Conservation (phyloP, 92 coral and sea anemone genomes). For the Ricordea florida region DNA sequence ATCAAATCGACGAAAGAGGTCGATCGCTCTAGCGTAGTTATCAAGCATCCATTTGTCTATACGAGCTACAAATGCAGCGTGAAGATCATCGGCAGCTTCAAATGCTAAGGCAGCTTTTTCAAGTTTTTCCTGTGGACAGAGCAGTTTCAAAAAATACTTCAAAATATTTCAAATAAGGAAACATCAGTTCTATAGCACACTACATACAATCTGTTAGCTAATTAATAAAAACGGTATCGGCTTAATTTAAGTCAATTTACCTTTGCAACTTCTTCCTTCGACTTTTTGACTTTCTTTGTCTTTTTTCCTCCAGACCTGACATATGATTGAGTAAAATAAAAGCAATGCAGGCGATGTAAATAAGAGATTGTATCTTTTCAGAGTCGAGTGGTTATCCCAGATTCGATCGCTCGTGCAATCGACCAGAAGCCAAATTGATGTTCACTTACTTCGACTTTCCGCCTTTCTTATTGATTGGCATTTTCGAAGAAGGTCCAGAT, state of each 20-base stretch:
- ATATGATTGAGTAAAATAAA: not conserved
- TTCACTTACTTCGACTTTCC: conserved; percentile 36
- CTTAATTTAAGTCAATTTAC: too few species aligned
- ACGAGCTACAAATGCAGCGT: conserved; percentile 95
- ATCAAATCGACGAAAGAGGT: conserved; percentile 93
- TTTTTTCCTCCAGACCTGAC: conserved; percentile 73
- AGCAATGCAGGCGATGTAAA: too few species aligned
- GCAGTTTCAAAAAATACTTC: not conserved
- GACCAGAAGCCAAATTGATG: not conserved
- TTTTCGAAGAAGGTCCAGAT: conserved; percentile 1
- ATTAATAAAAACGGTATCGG: too few species aligned
- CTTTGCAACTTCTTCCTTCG: conserved; percentile 94
- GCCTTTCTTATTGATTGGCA: conserved; percentile 70
- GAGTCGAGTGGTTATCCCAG: too few species aligned
- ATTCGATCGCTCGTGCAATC: not conserved
- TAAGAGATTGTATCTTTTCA: too few species aligned
- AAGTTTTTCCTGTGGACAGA: conserved; percentile 78
- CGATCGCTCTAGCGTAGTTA: conserved; percentile 94
- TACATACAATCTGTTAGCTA: too few species aligned
- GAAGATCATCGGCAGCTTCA: conserved; percentile 94
- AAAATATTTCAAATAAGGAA: not conserved
- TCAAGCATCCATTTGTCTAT: conserved; percentile 97
- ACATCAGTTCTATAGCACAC: too few species aligned
- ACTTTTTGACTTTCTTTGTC: conserved; percentile 86
- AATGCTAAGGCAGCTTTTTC: conserved; percentile 96